Base-by-base conservation (phyloP, 2,113 vertebrate species). In the Tetrax tetrax region DNA sequence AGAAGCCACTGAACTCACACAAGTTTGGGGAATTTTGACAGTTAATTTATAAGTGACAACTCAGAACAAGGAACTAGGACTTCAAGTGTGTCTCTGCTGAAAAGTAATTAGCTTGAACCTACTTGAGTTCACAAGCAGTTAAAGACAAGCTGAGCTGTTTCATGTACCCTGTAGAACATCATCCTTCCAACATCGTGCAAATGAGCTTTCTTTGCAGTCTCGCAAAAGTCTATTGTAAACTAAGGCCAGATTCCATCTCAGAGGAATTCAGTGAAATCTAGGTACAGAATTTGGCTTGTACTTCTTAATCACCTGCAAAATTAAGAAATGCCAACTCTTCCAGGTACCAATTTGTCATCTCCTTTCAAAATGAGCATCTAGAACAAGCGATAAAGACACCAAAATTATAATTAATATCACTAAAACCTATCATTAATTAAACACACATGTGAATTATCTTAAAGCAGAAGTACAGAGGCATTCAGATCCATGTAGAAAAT, bases 101-200 rank as follows among this genome's bases (percentile, higher is more conserved):
- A 54, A 91, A 93, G 83, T 84, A 96, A 96, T 97, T 97, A 93
- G n/a, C 53, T 82, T 87, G 37, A 92, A 75, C 23, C 72, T 87
- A 87, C 72, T 41, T 24, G 61, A 90, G 35, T 78, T 84, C 3
- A 0, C 38, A 71, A 68, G 65, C 77, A 75, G 43, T 65, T 87
- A 75, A 94, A 89, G 64, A 90, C 83, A 81, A 92, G 56, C 35
- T 81, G 83, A 90, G 60, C 23, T 75, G 37, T 54, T 83, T 93
- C 71, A 78, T 90, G 64, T n/a, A 71, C 83, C 45, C 76, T 75
- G 64, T 70, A 95, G 87, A 94, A 79, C 83, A 72, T n/a, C 3
- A 6, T 43, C 65, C 43, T 93, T 94, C 87, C 83, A 92, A 68
- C 64, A 76, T 7, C 12, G 69, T 87, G 80, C 51, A 95, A 96